phyloP scores from a whole-genome alignment of 2,113 vertebrate genomes.

The Piliocolobus tephrosceles region DNA sequence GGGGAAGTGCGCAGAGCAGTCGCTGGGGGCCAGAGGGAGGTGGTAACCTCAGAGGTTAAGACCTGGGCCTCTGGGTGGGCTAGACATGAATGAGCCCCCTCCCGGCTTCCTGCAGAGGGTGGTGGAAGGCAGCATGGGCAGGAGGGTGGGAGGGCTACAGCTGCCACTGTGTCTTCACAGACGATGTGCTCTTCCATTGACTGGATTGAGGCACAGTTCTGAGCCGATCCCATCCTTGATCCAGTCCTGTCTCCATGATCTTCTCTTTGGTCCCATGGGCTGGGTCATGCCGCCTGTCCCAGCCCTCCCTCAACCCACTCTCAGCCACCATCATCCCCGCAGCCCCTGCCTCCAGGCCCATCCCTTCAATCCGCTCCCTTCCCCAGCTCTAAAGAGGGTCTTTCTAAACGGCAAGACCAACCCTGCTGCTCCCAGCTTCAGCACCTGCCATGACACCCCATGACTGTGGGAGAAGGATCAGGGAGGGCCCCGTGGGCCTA shows the following conservation, averaged over 20 bases:
- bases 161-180: neutral
- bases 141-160: neutral
- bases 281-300: neutral
- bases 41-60: neutral
- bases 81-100: neutral
- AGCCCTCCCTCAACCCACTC: neutral
- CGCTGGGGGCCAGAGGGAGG: neutral
- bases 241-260: neutral
- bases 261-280: neutral
- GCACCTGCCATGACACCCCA: neutral
- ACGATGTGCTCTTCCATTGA: neutral
- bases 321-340: neutral
- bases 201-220: neutral
- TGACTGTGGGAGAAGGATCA: neutral
- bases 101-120: neutral
- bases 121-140: neutral
- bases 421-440: neutral
- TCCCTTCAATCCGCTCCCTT: neutral
- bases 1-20: neutral
- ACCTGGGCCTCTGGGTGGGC: neutral
- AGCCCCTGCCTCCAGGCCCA: neutral
- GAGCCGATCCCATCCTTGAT: fast-evolving
- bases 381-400: neutral
- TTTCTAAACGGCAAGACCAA: neutral
- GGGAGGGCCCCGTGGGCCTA: neutral